phyloP scores from a whole-genome alignment of 2,113 vertebrate genomes.

The Sceloporus tristichus region DNA sequence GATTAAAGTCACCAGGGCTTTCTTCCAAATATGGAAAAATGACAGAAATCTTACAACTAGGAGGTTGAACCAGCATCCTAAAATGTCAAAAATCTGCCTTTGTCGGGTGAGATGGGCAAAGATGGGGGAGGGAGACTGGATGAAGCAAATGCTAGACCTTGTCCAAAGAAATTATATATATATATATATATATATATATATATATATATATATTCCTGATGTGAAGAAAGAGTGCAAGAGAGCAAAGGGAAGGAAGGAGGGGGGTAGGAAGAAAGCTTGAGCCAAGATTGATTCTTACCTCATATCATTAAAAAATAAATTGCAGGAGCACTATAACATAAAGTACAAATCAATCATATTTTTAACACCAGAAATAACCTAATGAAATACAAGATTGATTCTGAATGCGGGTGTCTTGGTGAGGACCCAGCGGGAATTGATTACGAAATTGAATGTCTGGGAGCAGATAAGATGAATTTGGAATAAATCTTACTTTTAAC shows the following conservation, averaged over 20 bases:
- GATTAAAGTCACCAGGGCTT: background rate
- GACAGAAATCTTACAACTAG: background rate
- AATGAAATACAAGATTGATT: slow-evolving; percentile 80
- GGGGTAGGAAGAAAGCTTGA: slow-evolving; percentile 39
- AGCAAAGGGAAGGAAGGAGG: background rate
- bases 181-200: too few species aligned
- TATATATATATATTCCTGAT: background rate
- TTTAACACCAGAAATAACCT: slow-evolving; percentile 80
- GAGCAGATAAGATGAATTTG: slow-evolving; percentile 79
- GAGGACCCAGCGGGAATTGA: slow-evolving; percentile 76
- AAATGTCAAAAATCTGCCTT: background rate
- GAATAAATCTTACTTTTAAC: slow-evolving; percentile 81
- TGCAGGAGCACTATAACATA: slow-evolving; percentile 77
- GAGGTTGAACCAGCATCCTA: background rate
- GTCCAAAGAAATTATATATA: background rate
- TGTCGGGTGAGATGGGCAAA: background rate
- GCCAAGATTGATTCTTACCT: slow-evolving; percentile 78
- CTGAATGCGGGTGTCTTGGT: slow-evolving; percentile 77
- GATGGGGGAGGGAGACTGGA: too few species aligned
- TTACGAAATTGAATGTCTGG: slow-evolving; percentile 79
- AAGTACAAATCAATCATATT: slow-evolving; percentile 81
- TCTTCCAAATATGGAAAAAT: background rate
- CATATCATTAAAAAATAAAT: slow-evolving; percentile 81
- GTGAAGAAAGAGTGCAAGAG: background rate
- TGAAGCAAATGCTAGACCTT: background rate